Conservation (phyloP, 1,140 invertebrate species). For the Zaprionus taronus region DNA sequence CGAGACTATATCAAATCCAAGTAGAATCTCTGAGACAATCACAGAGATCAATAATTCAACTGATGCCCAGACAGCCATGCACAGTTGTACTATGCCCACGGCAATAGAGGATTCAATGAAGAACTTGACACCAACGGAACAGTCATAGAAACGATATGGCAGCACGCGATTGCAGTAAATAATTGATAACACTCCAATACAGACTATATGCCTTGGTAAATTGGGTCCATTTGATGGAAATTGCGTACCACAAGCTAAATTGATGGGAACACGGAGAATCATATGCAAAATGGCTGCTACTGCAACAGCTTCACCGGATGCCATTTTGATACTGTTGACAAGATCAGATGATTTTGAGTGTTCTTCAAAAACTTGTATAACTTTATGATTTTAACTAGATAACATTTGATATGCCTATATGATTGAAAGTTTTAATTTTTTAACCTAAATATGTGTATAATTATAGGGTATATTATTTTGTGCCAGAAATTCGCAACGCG, state of each 20-base stretch:
- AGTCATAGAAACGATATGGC: neutral
- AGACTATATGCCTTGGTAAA: neutral
- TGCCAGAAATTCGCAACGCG: too few species aligned
- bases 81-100: neutral
- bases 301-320: constrained; percentile 17
- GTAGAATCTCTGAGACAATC: neutral
- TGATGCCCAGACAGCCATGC: neutral
- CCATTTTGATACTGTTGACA: constrained; percentile 4
- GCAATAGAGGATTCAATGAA: constrained; percentile 1
- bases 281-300: constrained; percentile 20
- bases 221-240: neutral
- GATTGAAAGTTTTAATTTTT: neutral
- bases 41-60: neutral
- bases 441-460: neutral
- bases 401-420: neutral
- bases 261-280: neutral
- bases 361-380: neutral
- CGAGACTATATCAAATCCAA: neutral
- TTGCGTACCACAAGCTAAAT: neutral
- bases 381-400: neutral
- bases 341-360: neutral
- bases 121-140: neutral
- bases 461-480: neutral
- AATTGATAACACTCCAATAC: constrained; percentile 8
- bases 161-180: constrained; percentile 17